These are phyloP conservation scores for Archaeoteleia sp. DNA, from an alignment of 2,888 invertebrate species.

Conservation along the genomic window DNA sequence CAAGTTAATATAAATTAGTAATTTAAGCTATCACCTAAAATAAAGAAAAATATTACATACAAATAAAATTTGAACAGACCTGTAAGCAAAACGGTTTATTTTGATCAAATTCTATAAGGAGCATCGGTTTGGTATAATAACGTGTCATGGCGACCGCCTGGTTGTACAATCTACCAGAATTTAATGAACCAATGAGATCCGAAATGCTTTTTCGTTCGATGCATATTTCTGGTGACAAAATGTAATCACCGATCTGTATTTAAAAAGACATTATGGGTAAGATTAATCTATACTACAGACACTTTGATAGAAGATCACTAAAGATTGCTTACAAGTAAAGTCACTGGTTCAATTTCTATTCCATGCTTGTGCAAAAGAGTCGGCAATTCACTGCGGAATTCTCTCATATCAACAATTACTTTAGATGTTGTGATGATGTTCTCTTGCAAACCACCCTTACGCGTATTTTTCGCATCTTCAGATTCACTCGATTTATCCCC, in stretches of 20 bases:
- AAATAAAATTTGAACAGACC: slow-evolving; percentile 78
- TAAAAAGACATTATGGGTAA: too few species aligned
- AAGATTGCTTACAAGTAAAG: slow-evolving; percentile 80
- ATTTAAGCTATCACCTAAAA: not conserved
- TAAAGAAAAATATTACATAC: slow-evolving; percentile 3
- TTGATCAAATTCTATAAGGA: slow-evolving; percentile 97
- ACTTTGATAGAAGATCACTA: slow-evolving; percentile 7
- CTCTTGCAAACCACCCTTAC: slow-evolving; percentile 79
- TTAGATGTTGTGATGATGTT: slow-evolving; percentile 61
- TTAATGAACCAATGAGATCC: slow-evolving; percentile 95
- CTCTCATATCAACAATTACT: slow-evolving; percentile 96
- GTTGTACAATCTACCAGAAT: slow-evolving; percentile 95
- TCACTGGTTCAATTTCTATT: slow-evolving; percentile 92
- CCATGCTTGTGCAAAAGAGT: slow-evolving; percentile 94
- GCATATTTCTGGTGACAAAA: slow-evolving; percentile 96
- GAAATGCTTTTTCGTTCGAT: slow-evolving; percentile 97
- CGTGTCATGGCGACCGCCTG: slow-evolving; percentile 96
- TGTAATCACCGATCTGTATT: slow-evolving; percentile 94
- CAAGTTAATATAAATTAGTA: slow-evolving; percentile 55
- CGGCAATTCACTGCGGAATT: slow-evolving; percentile 97
- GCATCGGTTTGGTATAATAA: slow-evolving; percentile 89
- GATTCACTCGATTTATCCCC: slow-evolving; percentile 63
- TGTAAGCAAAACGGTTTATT: slow-evolving; percentile 93
- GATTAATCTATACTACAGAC: too few species aligned
- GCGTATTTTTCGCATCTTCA: slow-evolving; percentile 75